Conservation (phyloP, 2,888 invertebrate genomes). For the Argyresthia goedartella region DNA sequence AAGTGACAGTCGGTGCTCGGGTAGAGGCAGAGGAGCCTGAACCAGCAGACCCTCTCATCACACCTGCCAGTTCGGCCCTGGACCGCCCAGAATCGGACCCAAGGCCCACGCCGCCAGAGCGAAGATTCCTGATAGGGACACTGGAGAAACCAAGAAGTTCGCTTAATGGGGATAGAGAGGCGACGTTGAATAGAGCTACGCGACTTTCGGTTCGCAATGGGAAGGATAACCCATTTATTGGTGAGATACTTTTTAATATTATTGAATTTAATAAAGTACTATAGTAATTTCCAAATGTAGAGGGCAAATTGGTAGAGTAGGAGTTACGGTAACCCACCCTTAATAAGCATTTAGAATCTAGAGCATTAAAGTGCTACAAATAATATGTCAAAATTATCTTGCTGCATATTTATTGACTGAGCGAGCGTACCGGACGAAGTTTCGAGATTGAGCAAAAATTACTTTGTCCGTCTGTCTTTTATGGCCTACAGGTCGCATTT, state of each 20-base stretch:
- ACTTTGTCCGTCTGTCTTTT: no score
- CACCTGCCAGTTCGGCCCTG: conserved; percentile 60
- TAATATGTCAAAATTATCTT: no score
- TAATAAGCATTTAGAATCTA: no score
- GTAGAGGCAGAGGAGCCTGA: conserved; percentile 69
- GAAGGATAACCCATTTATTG: conserved; percentile 62
- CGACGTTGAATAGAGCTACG: conserved; percentile 47
- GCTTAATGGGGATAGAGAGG: conserved; percentile 54
- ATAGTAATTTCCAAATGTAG: background rate
- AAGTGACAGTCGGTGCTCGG: conserved; percentile 77
- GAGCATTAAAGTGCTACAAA: no score
- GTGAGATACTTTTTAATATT: conserved; percentile 12
- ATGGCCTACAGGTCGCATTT: no score
- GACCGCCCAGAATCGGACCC: conserved; percentile 43
- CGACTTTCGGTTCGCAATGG: conserved; percentile 58
- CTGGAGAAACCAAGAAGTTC: conserved; percentile 61
- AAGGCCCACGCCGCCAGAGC: conserved; percentile 50
- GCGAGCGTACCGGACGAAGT: no score
- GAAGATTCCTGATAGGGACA: conserved; percentile 52
- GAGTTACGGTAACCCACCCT: no score
- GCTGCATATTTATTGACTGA: no score
- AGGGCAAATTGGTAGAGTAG: no score
- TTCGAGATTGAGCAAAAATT: no score
- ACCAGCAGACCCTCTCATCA: conserved; percentile 65
- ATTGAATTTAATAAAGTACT: background rate